Percentiles rank a stretch among this genome's conserved stretches.
Evolutionary conservation across 2,113 vertebrate genomes (phyloP).

Genomic region (Mola mola): DNA sequence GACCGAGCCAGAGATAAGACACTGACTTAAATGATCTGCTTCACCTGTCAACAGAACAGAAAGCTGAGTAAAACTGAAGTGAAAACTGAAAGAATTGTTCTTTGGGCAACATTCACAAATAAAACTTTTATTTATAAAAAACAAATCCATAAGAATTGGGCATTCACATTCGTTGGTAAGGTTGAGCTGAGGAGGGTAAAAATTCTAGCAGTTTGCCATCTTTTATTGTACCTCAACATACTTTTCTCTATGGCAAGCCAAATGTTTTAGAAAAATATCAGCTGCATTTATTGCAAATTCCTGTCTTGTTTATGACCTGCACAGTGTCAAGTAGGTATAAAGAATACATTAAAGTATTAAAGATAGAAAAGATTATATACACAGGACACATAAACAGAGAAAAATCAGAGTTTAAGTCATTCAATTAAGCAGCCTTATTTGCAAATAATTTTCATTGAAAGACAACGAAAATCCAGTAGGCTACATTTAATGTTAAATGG

Average conservation of each 20-base stretch:
- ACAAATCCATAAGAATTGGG: slow-evolving; percentile 68
- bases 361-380: slow-evolving; percentile 66
- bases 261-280: slow-evolving; percentile 63
- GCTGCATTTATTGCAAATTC: slow-evolving; percentile 65
- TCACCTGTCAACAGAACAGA: slow-evolving; percentile 40
- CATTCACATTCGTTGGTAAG: slow-evolving; percentile 82
- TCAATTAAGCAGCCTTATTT: slow-evolving; percentile 27
- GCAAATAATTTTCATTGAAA: slow-evolving; percentile 41
- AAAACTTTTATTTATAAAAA: slow-evolving; percentile 78
- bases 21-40: slow-evolving; percentile 9
- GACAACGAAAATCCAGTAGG: slow-evolving; percentile 39
- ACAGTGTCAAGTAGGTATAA: slow-evolving; percentile 67
- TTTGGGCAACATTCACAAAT: slow-evolving; percentile 56
- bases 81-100: slow-evolving; percentile 28
- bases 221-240: slow-evolving; percentile 45
- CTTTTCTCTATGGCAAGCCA: slow-evolving; percentile 42
- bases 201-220: slow-evolving; percentile 26
- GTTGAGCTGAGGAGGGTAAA: slow-evolving; percentile 33
- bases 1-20: slow-evolving; percentile 47
- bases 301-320: slow-evolving; percentile 58
- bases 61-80: slow-evolving; percentile 9
- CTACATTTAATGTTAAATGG: slow-evolving; percentile 38
- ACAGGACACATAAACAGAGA: slow-evolving; percentile 49
- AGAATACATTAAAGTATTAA: slow-evolving; percentile 50
- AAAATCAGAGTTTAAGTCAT: slow-evolving; percentile 53